phyloP scores from a whole-genome alignment of 2,113 vertebrate genomes.

The Chaetorhynchus papuensis region DNA sequence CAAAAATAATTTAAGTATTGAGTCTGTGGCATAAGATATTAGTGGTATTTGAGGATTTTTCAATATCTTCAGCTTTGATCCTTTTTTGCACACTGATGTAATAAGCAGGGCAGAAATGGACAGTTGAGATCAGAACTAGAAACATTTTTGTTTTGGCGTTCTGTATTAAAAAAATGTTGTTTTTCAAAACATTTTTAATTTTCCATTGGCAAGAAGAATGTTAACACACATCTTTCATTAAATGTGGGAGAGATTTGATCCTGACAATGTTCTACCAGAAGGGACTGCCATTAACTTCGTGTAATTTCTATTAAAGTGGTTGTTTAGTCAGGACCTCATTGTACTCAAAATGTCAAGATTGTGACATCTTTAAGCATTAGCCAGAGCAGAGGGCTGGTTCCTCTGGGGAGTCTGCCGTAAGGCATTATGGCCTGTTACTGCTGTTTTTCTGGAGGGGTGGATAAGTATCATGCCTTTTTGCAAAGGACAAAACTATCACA shows the following conservation, averaged over 20 bases:
- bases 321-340: not conserved
- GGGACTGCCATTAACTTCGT: not conserved
- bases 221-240: not conserved
- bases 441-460: not conserved
- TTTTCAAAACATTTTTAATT: not conserved
- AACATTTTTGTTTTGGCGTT: not conserved
- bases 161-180: not conserved
- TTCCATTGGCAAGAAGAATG: not conserved
- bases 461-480: not conserved
- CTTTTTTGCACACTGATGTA: not conserved
- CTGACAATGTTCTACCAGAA: not conserved
- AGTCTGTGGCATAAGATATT: not conserved
- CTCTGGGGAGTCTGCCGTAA: not conserved
- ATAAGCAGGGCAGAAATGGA: not conserved
- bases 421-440: not conserved
- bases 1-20: not conserved
- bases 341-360: conserved; percentile 17
- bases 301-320: not conserved
- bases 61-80: not conserved
- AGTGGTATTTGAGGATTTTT: not conserved
- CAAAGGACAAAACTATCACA: not conserved
- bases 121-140: not conserved
- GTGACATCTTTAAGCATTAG: not conserved
- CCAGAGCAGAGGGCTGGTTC: not conserved
- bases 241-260: not conserved